Evolutionary conservation across 2,797 vertebrate genomes (phyloP), one percentile per base, ranked within the genome.

Genomic region (Phataginus tetradactyla): DNA sequence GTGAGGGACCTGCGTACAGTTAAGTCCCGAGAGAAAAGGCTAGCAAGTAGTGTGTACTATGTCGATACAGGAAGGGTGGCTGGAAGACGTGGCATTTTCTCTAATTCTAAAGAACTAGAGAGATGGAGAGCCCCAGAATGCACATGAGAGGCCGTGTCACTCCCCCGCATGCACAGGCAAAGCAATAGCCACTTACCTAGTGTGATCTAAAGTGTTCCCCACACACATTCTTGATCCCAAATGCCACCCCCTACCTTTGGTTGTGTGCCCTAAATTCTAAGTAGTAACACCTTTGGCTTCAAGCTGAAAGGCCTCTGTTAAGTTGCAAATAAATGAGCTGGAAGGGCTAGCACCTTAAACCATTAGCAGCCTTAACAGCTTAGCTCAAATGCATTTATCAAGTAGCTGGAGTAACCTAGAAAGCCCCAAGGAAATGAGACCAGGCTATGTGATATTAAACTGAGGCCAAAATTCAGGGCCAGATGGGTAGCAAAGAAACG

Each of bases 211-310:
- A 80, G 57, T 53, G 51, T 27, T 20, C 72, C 64, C 34, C 64
- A 90, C 10, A 64, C 7, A 68, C 53, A 63, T 29, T 90, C 69
- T 2, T 45, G 32, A 34, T 55, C 34, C 45, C 77, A 57, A 87
- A 61, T 68, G 72, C 63, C 61, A 68, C 11, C n/a, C 18, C 57
- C 10, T 27, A 23, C 13, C 85, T 96, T 93, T 17, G 42, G 27
- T n/a, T 78, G 17, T 12, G 0, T 74, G 55, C 49, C 79, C 92
- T 93, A 55, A 49, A 80, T 86, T 80, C 71, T 81, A 71, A 90
- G 89, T 42, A 89, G 77, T 81, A 86, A 94, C 91, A 90, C 66
- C n/a, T 94, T 71, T 68, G 83, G 64, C 77, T 95, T 91, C 32
- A 59, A 71, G 20, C 87, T 79, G 45, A 69, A 89, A 87, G 51